A percentile compares a stretch with the other conserved stretches of the same genome.
phyloP scores from a whole-genome alignment of 2,797 vertebrate genomes.

The Pangasius macronema region DNA sequence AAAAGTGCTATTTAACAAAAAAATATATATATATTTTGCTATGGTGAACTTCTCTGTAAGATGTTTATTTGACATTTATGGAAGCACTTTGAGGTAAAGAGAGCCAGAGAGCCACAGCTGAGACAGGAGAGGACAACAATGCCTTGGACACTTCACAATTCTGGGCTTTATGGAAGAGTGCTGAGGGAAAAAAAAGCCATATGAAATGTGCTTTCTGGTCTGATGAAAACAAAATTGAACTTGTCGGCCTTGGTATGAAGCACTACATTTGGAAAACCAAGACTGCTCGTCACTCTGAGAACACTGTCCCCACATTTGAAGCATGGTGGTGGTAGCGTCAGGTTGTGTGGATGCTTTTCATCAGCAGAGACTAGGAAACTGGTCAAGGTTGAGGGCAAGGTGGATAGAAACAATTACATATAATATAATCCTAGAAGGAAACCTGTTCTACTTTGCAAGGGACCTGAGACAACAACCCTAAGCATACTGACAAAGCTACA shows the following conservation, averaged over 20 bases:
- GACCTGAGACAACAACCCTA: neutral
- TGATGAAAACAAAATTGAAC: neutral
- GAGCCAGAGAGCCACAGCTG: neutral
- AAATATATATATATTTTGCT: neutral
- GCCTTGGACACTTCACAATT: neutral
- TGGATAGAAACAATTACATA: neutral
- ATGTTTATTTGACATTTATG: neutral
- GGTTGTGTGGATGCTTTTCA: neutral
- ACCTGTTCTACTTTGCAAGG: neutral
- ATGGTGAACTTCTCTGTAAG: neutral
- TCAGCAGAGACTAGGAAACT: neutral
- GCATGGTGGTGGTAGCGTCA: neutral
- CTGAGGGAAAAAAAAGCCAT: neutral
- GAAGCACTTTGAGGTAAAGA: neutral
- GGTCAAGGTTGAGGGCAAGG: neutral
- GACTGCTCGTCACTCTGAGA: neutral
- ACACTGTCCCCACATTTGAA: neutral
- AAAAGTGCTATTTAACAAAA: neutral
- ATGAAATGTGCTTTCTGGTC: neutral
- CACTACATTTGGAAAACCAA: neutral
- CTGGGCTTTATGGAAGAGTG: neutral
- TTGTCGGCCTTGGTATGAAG: neutral
- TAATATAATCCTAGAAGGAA: neutral
- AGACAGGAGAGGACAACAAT: neutral
- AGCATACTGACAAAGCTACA: neutral